Conservation (phyloP, 37 sponge, comb jelly and placozoan species). For the Haliclona indistincta region DNA sequence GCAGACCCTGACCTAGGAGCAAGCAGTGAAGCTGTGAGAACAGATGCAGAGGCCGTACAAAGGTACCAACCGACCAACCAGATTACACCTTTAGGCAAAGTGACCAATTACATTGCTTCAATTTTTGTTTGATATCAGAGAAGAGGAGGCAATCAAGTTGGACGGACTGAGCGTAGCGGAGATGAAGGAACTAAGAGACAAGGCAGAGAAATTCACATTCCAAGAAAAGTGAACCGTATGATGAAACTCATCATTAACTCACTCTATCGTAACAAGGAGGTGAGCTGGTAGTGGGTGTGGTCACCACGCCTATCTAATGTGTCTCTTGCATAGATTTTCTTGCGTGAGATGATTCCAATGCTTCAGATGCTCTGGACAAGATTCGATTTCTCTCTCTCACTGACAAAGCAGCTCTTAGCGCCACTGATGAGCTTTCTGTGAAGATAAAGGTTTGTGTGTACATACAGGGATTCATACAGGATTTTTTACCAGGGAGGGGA, state of each 20-base stretch:
- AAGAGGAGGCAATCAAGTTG: constrained; percentile 97
- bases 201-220: constrained; percentile 90
- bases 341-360: constrained; percentile 98
- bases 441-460: constrained; percentile 97
- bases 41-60: constrained; percentile 92
- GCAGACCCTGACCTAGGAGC: constrained; percentile 93
- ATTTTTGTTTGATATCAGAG: constrained; percentile 81
- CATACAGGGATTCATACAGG: no score
- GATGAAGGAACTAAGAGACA: constrained; percentile 92
- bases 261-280: constrained; percentile 98
- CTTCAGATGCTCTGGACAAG: constrained; percentile 98
- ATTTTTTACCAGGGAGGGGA: no score
- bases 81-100: no score
- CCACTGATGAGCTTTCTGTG: constrained; percentile 87
- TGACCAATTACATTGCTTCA: no score
- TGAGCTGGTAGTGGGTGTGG: no score
- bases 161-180: constrained; percentile 97
- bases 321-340: constrained; percentile 78
- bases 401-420: constrained; percentile 80
- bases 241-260: constrained; percentile 99
- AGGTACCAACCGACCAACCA: no score
- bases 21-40: constrained; percentile 82
- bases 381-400: constrained; percentile 96
- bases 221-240: constrained; percentile 99
- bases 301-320: no score